Conservation (phyloP, 2,113 vertebrate genomes). For the Aleadryas rufinucha region DNA sequence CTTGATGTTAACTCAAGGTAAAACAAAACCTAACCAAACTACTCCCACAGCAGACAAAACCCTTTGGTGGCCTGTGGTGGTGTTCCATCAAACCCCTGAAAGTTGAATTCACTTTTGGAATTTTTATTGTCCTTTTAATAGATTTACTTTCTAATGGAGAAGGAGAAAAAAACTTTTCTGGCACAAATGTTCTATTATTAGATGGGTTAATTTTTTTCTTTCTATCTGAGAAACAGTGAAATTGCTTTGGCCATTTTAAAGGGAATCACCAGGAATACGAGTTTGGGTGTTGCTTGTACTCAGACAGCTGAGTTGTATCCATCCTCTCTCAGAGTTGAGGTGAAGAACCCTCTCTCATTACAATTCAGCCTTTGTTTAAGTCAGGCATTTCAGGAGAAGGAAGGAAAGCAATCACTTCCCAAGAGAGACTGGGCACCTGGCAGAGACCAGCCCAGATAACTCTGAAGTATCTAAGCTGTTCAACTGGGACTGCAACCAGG, state of each 20-base stretch:
- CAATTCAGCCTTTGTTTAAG: background rate
- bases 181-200: background rate
- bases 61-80: background rate
- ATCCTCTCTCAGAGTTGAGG: accelerated
- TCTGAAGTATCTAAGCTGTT: background rate
- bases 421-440: background rate
- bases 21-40: background rate
- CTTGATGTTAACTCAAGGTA: background rate
- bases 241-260: background rate
- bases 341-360: background rate
- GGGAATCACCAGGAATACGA: background rate
- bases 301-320: accelerated
- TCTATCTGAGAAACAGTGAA: background rate
- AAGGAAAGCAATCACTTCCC: background rate
- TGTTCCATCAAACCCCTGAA: background rate
- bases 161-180: background rate
- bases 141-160: background rate
- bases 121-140: background rate
- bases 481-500: background rate
- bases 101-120: background rate
- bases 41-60: background rate
- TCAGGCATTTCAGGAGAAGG: background rate
- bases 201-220: background rate
- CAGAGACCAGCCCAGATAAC: background rate
- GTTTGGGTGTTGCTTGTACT: background rate